Evolutionary conservation across 1,140 invertebrate species (phyloP).

Genomic region (Gryon sp.): DNA sequence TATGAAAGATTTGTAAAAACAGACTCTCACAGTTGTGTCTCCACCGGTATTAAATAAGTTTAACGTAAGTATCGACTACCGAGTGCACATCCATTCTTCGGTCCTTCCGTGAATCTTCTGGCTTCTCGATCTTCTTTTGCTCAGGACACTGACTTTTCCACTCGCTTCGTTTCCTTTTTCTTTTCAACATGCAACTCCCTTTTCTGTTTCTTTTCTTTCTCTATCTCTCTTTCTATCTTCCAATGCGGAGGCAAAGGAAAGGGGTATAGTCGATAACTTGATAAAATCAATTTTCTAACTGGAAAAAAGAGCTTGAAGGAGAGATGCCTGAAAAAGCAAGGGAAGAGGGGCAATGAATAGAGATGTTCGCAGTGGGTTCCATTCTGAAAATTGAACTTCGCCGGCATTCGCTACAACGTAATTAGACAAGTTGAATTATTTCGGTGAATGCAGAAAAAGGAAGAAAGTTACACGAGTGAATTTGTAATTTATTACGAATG

Average conservation of each 20-base stretch:
- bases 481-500: too few species aligned
- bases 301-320: conserved; percentile 17
- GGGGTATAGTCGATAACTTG: conserved; percentile 55
- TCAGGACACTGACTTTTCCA: conserved; percentile 38
- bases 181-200: conserved; percentile 30
- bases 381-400: conserved; percentile 20
- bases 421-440: not conserved
- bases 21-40: conserved; percentile 20
- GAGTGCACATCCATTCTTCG: conserved; percentile 51
- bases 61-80: conserved; percentile 53
- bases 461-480: too few species aligned
- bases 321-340: not conserved
- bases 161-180: conserved; percentile 26
- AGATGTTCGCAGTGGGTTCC: conserved; percentile 8
- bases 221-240: too few species aligned
- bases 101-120: conserved; percentile 39
- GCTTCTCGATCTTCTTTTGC: conserved; percentile 51
- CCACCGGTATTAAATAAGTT: conserved; percentile 54
- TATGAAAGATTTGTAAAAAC: conserved; percentile 48
- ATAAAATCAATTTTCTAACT: conserved; percentile 60
- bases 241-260: conserved; percentile 17
- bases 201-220: too few species aligned
- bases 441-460: not conserved
- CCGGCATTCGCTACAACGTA: not conserved
- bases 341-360: conserved; percentile 8